Base-by-base conservation (phyloP, 1,140 invertebrate genomes). In the Schlechtendalia chinensis region DNA sequence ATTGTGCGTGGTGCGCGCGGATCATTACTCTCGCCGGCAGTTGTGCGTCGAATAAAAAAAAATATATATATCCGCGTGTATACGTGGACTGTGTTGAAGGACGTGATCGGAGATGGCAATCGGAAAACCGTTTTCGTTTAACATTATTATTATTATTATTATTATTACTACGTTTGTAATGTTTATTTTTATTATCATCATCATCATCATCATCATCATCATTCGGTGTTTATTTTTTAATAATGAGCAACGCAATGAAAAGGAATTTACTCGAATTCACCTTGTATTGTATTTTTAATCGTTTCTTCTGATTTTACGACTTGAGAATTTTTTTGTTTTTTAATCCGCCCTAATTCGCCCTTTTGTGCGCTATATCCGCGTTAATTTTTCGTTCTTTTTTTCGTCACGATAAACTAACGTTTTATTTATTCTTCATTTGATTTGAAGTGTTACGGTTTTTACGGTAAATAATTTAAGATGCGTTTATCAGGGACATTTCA, bases 71-170 rank as follows among this genome's bases (percentile, higher is more conserved):
- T 22, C 12, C 45, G 45, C 10, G n/a, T 24, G 14, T 47, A 69
- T 47, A 47, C 22, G 39, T 47, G 12, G 39, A 47, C 39, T 47
- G 14, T 69, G 47, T 47, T 69, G 39, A 22, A 69, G 39, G n/a
- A 69, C 65, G 65, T 69, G 63, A 69, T 69, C 72, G 72, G 72
- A n/a, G 54, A 75, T 75, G 16, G 54, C 53, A 75, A 75, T 75
- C 17, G 72, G n/a, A 75, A 75, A 47, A 17, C 19, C 19, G 54
- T 75, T 75, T 59, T 75, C 54, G 14, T 58, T 75, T 75, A 75
- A 75, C n/a, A n/a, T 75, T 53, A 75, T 58, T 75, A 75, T 75
- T 75, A 63, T 72, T 53, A 75, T 58, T 75, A 75, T 75, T 75
- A 63, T 72, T 53, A 69, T 59, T 59, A 75, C 11, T 45, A 24